Evolutionary conservation across 2,888 invertebrate genomes (phyloP).

Genomic region (Prenolepis imparis): DNA sequence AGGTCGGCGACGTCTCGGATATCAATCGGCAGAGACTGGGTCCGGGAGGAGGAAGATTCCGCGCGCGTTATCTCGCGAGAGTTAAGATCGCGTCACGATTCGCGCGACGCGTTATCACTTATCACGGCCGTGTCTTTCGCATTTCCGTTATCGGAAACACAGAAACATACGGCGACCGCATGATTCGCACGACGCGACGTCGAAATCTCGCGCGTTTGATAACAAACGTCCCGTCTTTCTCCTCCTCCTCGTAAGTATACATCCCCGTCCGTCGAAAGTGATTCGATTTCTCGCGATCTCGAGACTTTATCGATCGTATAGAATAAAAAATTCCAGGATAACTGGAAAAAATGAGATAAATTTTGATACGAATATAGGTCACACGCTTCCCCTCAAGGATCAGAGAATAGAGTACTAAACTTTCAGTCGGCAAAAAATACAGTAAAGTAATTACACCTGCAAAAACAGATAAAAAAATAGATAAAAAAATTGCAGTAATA

Average conservation of each 20-base stretch:
- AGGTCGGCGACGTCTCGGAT: background rate
- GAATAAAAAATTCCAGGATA: background rate
- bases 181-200: slow-evolving; percentile 8
- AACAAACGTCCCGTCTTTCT: background rate
- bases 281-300: background rate
- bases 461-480: background rate
- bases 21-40: background rate
- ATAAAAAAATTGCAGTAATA: no score
- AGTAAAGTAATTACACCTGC: background rate
- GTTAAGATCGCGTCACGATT: slow-evolving; percentile 9
- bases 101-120: background rate
- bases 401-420: background rate
- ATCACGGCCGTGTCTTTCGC: slow-evolving; percentile 6
- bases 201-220: background rate
- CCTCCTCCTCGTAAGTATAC: no score
- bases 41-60: slow-evolving; percentile 4
- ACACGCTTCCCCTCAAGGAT: background rate
- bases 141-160: slow-evolving; percentile 12
- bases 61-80: slow-evolving; percentile 21
- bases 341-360: background rate
- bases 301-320: background rate
- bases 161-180: background rate
- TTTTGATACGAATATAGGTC: background rate
- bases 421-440: background rate
- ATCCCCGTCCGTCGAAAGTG: background rate